Evolutionary conservation across 2,797 vertebrate species (phyloP).

Genomic region (Australoheros facetus): DNA sequence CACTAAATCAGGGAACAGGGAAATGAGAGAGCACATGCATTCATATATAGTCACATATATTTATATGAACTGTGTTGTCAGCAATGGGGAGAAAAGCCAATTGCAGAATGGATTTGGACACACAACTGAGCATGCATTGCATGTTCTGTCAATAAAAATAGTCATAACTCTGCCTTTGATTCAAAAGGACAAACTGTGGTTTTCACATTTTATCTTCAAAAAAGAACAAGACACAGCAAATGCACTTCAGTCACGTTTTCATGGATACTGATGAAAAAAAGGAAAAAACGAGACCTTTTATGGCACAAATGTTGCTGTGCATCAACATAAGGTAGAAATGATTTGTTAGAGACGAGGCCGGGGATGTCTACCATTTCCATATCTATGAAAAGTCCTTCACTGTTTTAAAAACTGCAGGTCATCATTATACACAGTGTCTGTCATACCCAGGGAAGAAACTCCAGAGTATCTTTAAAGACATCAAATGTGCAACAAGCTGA

Average conservation of each 20-base stretch:
- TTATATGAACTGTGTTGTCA: neutral
- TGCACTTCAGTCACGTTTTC: neutral
- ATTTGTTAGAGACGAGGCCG: neutral
- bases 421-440: conserved; percentile 15
- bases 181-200: neutral
- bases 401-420: conserved; percentile 32
- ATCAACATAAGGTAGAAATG: neutral
- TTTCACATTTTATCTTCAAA: conserved; percentile 5
- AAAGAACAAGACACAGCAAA: fast-evolving
- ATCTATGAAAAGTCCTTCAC: neutral
- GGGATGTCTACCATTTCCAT: neutral
- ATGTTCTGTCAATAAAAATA: conserved; percentile 1
- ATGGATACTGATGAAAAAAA: neutral
- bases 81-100: neutral
- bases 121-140: conserved; percentile 2
- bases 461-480: conserved; percentile 39
- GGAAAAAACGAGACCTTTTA: neutral
- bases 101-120: neutral
- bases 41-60: neutral
- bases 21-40: neutral
- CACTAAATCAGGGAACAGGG: neutral
- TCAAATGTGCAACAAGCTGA: conserved; percentile 54
- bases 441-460: conserved; percentile 1
- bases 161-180: conserved; percentile 21
- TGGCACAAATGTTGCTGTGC: neutral